A percentile compares a stretch with the other conserved stretches of the same genome.
Evolutionary conservation across 2,888 invertebrate genomes (phyloP).

Genomic region (Metallyticus violacea): DNA sequence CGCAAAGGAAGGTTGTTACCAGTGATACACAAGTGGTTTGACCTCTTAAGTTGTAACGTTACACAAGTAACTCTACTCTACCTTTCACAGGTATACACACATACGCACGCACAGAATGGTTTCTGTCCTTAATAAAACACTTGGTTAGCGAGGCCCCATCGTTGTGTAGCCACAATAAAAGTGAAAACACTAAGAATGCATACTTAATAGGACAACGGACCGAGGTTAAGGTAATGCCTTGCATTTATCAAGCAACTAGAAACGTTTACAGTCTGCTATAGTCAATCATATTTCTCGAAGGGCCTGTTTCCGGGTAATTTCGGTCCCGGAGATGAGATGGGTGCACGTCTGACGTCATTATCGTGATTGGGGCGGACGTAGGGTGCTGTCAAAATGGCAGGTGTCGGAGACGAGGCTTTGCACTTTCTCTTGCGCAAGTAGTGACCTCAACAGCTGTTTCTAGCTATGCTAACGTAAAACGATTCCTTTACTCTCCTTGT

Average conservation of each 20-base stretch:
- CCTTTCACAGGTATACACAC: background rate
- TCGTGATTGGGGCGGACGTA: background rate
- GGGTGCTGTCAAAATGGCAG: background rate
- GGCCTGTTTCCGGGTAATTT: background rate
- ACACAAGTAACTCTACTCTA: background rate
- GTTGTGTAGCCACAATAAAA: background rate
- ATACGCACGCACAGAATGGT: background rate
- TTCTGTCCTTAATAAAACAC: background rate
- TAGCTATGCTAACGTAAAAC: background rate
- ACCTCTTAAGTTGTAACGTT: background rate
- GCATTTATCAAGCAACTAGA: background rate
- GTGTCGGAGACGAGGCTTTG: background rate
- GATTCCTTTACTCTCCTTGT: background rate
- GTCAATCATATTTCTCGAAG: background rate
- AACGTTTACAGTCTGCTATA: background rate
- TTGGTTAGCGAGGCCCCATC: background rate
- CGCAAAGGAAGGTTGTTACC: background rate
- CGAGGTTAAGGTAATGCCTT: background rate
- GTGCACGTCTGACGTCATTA: background rate
- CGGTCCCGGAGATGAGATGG: background rate
- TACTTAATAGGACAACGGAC: background rate
- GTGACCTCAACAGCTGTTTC: background rate
- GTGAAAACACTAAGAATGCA: background rate
- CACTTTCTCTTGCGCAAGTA: background rate
- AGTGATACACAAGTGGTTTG: background rate